Evolutionary conservation across 2,888 invertebrate species (phyloP).

Genomic region (Spisula solida): DNA sequence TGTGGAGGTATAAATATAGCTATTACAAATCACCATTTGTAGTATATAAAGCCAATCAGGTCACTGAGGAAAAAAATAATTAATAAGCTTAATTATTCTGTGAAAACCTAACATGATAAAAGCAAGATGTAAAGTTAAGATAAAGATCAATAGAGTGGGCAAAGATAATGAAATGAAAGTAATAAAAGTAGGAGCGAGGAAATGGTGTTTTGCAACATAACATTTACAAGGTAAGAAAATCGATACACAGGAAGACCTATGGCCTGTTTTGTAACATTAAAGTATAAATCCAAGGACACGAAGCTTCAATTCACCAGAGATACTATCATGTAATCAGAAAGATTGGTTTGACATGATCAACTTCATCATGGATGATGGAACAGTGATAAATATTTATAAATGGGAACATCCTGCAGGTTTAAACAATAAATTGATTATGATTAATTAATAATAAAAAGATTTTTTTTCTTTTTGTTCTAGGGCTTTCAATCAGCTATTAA

Average conservation of each 20-base stretch:
- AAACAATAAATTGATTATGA: no score
- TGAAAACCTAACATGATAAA: neutral
- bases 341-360: no score
- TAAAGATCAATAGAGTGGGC: neutral
- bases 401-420: no score
- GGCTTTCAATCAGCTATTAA: no score
- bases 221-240: slow-evolving; percentile 8
- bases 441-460: no score
- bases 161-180: slow-evolving; percentile 9
- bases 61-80: neutral
- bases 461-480: no score
- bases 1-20: no score
- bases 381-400: no score
- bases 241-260: neutral
- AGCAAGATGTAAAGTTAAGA: neutral
- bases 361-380: no score
- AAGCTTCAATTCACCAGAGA: neutral
- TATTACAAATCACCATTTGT: no score
- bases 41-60: no score
- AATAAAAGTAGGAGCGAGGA: neutral
- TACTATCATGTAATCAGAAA: neutral
- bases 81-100: neutral
- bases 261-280: neutral
- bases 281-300: neutral
- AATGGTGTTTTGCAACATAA: neutral